A percentile compares a stretch with the other conserved stretches of the same genome.
Conservation (phyloP, 1,140 invertebrate species). For the Grapholita molesta region DNA sequence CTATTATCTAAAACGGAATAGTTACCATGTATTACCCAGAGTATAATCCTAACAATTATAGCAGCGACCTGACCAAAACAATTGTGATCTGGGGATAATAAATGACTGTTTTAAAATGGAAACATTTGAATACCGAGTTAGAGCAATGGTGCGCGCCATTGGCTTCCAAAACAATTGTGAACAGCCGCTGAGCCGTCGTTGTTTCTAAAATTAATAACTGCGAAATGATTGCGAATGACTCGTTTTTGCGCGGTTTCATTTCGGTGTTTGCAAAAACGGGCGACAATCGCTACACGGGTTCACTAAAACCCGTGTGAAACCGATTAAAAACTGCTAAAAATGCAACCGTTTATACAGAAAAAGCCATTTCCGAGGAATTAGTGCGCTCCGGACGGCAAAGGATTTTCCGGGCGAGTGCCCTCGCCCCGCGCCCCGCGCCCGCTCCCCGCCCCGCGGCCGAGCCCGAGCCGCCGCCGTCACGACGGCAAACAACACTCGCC, state of each 20-base stretch:
- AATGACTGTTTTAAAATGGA: background rate
- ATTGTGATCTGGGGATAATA: background rate
- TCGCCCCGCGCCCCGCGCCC: background rate
- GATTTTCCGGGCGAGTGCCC: background rate
- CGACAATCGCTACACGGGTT: background rate
- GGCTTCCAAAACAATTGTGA: background rate
- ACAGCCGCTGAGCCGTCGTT: background rate
- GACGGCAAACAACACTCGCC: background rate
- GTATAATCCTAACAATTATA: too few species aligned
- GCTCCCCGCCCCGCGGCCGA: background rate
- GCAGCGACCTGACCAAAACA: background rate
- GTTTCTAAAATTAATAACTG: background rate
- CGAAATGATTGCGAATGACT: background rate
- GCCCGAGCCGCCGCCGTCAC: background rate
- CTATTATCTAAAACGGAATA: too few species aligned
- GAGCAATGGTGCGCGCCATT: background rate
- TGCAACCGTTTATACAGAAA: slow-evolving; percentile 10
- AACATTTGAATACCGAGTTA: background rate
- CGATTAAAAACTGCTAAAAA: slow-evolving; percentile 11
- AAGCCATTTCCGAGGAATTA: slow-evolving; percentile 16
- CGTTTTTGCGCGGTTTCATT: background rate
- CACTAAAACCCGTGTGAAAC: background rate
- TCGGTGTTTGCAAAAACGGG: background rate
- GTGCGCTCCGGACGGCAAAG: slow-evolving; percentile 10
- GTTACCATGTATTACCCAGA: too few species aligned